Conservation (phyloP, 2,113 vertebrate species). For the Austrofundulus limnaeus region DNA sequence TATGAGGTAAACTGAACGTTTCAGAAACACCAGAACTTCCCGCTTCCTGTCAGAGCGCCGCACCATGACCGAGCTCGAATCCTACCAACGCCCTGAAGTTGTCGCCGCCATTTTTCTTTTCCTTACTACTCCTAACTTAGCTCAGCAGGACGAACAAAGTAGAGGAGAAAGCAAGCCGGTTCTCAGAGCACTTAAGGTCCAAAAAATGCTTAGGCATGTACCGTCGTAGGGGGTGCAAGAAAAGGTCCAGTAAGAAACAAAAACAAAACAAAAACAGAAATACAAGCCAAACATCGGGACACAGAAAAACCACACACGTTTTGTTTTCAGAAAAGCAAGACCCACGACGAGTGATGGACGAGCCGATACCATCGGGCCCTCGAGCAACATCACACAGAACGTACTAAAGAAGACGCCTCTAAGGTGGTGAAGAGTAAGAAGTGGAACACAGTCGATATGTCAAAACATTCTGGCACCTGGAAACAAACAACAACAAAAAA, state of each 20-base stretch:
- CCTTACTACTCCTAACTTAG: slow-evolving; percentile 33
- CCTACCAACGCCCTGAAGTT: slow-evolving; percentile 2
- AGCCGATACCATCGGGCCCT: slow-evolving; percentile 39
- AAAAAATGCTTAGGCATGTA: slow-evolving; percentile 50
- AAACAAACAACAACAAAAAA: slow-evolving; percentile 2
- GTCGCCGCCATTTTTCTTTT: background rate
- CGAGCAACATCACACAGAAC: slow-evolving; percentile 39
- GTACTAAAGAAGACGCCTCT: slow-evolving; percentile 24
- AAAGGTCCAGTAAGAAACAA: slow-evolving; percentile 17
- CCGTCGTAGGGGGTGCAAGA: slow-evolving; percentile 30
- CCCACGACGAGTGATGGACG: slow-evolving; percentile 37
- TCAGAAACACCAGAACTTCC: slow-evolving; percentile 21
- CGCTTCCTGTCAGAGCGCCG: slow-evolving; percentile 1
- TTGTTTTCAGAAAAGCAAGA: slow-evolving; percentile 48
- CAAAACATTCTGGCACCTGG: slow-evolving; percentile 60
- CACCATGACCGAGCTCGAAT: background rate
- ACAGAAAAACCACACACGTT: slow-evolving; percentile 48
- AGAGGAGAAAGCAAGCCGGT: slow-evolving; percentile 36
- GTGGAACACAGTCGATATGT: slow-evolving; percentile 47
- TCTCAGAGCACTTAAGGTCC: slow-evolving; percentile 70
- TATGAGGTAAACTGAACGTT: slow-evolving; percentile 53
- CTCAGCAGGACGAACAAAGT: slow-evolving; percentile 42
- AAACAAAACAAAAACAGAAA: background rate
- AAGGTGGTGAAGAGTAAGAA: slow-evolving; percentile 30
- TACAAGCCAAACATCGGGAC: slow-evolving; percentile 43